Conservation (phyloP, 2,888 invertebrate species). For the Andricus curvator region DNA sequence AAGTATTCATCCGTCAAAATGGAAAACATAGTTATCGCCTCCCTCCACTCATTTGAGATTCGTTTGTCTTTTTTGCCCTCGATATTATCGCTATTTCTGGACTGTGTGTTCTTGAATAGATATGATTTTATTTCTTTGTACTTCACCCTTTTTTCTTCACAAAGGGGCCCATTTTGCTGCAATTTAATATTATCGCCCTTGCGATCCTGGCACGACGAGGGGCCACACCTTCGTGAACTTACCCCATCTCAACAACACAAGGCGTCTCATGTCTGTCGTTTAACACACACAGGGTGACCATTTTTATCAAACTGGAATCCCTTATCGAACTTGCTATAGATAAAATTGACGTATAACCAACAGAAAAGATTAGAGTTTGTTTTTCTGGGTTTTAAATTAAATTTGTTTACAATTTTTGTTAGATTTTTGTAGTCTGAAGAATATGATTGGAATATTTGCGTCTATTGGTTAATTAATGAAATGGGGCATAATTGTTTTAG, state of each 20-base stretch:
- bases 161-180: slow-evolving; percentile 28
- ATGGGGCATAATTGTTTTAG: not conserved
- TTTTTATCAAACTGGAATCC: slow-evolving; percentile 6
- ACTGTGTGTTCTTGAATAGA: slow-evolving; percentile 12
- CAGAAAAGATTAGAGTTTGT: not conserved
- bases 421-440: not conserved
- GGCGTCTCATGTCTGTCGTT: slow-evolving; percentile 33
- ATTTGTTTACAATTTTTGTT: not conserved
- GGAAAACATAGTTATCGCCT: not conserved
- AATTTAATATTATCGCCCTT: slow-evolving; percentile 30
- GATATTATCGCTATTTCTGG: slow-evolving; percentile 5
- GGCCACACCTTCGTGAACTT: slow-evolving; percentile 35
- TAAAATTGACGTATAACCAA: not conserved
- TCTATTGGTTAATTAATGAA: not conserved
- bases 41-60: slow-evolving; percentile 8
- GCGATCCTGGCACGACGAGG: slow-evolving; percentile 31
- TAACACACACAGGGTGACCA: slow-evolving; percentile 15
- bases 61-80: not conserved
- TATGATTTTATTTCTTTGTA: not conserved
- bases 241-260: slow-evolving; percentile 25
- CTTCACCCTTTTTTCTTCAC: slow-evolving; percentile 8
- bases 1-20: slow-evolving; percentile 20
- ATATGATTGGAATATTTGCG: not conserved
- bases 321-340: slow-evolving; percentile 17
- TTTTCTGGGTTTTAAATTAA: not conserved